Conservation (phyloP, 2,797 vertebrate genomes). For the Crocidura indochinensis region DNA sequence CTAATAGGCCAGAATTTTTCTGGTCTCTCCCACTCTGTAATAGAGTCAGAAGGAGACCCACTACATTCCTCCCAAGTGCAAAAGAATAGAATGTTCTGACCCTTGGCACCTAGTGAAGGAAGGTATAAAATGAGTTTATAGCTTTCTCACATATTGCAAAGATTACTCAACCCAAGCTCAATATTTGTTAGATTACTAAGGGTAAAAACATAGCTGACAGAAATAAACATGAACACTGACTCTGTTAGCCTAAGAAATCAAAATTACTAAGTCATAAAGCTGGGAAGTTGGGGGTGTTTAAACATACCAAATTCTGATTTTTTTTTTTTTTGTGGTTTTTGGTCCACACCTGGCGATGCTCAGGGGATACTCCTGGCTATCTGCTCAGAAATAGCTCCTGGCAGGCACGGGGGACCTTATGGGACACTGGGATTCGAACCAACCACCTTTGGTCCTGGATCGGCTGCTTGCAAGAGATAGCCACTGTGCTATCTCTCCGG, state of each 20-base stretch:
- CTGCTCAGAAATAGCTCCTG: too few relatives aligned
- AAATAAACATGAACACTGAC: background rate
- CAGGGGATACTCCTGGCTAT: too few relatives aligned
- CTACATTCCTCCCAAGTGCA: background rate
- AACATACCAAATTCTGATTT: background rate
- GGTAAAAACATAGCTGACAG: background rate
- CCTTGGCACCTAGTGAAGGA: background rate
- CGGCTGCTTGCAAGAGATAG: too few relatives aligned
- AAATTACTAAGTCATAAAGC: constrained; percentile 1
- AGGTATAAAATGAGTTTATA: background rate
- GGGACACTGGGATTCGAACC: too few relatives aligned
- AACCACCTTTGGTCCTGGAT: too few relatives aligned
- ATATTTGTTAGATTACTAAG: background rate
- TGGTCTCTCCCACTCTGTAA: background rate
- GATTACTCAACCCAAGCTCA: background rate
- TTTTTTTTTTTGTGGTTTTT: too few relatives aligned
- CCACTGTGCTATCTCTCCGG: too few relatives aligned
- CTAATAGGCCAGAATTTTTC: background rate
- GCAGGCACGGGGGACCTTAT: too few relatives aligned
- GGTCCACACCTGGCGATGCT: too few relatives aligned
- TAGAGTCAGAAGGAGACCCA: background rate
- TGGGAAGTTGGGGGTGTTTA: background rate
- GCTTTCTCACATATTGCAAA: constrained; percentile 17
- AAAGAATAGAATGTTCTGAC: background rate
- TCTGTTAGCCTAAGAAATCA: background rate